A percentile compares a stretch with the other conserved stretches of the same genome.
These are phyloP conservation scores for Silurus aristotelis DNA, from an alignment of 2,797 vertebrate species.

Conservation along the genomic window DNA sequence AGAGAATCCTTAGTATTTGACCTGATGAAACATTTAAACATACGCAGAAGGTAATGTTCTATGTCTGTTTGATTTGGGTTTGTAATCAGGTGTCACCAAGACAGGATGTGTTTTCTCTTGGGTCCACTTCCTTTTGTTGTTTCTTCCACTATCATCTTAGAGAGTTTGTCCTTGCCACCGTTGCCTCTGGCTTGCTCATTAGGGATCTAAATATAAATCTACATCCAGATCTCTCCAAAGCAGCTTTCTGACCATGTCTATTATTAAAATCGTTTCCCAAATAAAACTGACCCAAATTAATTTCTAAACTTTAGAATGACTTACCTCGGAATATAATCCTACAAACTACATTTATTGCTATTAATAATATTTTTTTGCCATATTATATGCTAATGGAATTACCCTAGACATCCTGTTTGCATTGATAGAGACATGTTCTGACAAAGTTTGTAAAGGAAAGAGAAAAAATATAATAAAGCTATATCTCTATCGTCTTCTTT, in stretches of 20 bases:
- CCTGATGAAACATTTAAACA: constrained; percentile 26
- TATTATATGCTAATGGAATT: not conserved
- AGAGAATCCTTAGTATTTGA: not conserved
- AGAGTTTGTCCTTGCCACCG: not conserved
- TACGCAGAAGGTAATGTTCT: constrained; percentile 20
- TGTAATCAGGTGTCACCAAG: not conserved
- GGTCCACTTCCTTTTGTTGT: not conserved
- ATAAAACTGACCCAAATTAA: not conserved
- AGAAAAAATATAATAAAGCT: not conserved
- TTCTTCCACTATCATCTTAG: not conserved
- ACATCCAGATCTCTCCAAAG: not conserved
- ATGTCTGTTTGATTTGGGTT: not conserved
- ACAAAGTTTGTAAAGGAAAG: constrained; percentile 30
- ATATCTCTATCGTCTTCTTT: constrained; percentile 23
- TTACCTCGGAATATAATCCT: not conserved
- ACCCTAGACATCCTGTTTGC: not conserved
- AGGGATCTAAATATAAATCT: constrained; percentile 12
- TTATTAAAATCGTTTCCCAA: not conserved
- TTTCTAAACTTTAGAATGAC: not conserved
- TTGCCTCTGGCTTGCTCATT: not conserved
- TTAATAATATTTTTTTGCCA: not conserved
- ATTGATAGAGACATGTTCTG: not conserved
- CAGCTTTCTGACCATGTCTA: not conserved
- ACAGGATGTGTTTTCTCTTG: not conserved
- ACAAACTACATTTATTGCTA: too few relatives aligned